A percentile compares a stretch with the other conserved stretches of the same genome.
Evolutionary conservation across 2,113 vertebrate species (phyloP).

Genomic region (Trogon melanurus): DNA sequence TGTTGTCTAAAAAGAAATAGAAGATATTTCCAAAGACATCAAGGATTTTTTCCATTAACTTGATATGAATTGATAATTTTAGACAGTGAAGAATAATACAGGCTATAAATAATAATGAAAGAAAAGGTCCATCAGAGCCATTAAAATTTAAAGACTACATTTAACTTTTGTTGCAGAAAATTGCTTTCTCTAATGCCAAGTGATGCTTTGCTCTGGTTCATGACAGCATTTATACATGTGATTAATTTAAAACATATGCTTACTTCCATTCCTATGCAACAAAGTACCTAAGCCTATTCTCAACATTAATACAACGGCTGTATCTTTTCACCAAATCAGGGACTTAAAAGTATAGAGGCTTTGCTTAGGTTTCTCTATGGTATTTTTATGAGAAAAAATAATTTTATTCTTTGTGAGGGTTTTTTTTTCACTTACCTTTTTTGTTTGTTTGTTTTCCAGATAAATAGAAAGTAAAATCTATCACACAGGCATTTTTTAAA

Average conservation of each 20-base stretch:
- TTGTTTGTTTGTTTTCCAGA: not conserved
- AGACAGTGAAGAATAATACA: not conserved
- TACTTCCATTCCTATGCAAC: not conserved
- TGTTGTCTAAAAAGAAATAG: not conserved
- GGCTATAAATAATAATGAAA: not conserved
- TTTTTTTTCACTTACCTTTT: not conserved
- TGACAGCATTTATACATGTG: not conserved
- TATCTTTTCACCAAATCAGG: not conserved
- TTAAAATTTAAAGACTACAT: not conserved
- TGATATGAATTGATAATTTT: not conserved
- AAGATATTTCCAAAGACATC: not conserved
- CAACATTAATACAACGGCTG: not conserved
- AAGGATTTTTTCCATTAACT: not conserved
- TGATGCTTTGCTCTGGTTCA: conserved; percentile 21
- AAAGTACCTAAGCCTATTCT: not conserved
- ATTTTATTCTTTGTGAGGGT: not conserved
- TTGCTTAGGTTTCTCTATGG: not conserved
- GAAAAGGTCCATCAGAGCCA: not conserved
- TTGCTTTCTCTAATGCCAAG: not conserved
- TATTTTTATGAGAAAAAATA: not conserved
- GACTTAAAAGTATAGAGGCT: not conserved
- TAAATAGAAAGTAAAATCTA: not conserved
- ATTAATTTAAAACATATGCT: conserved; percentile 32
- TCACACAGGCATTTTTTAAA: not conserved
- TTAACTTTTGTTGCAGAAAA: conserved; percentile 23